Conservation (phyloP, 2,797 vertebrate species). For the Apogon hyalosoma region DNA sequence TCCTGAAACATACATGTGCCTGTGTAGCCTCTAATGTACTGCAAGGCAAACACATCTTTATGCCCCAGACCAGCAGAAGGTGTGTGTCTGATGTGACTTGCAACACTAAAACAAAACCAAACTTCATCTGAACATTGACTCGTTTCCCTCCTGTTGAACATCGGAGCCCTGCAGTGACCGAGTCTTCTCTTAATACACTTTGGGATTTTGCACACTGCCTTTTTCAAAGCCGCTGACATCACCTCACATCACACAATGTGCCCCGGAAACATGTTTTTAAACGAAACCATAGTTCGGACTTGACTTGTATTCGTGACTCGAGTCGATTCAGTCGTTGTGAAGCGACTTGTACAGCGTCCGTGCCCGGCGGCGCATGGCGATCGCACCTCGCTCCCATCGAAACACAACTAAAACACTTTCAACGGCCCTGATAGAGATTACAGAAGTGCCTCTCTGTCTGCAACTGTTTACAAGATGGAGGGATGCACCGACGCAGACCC, state of each 20-base stretch:
- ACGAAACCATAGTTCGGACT: too few relatives aligned
- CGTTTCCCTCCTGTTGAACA: constrained; percentile 13
- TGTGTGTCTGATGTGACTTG: constrained; percentile 2
- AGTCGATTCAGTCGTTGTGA: neutral
- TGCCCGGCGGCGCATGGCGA: neutral
- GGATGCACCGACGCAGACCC: constrained; percentile 1
- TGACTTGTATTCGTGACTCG: constrained; percentile 6
- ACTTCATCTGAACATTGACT: constrained; percentile 16
- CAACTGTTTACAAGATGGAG: constrained; percentile 51
- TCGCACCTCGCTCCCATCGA: neutral
- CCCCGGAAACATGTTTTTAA: constrained; percentile 23
- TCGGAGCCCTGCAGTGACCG: neutral
- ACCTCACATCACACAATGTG: constrained; percentile 22
- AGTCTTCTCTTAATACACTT: constrained; percentile 16
- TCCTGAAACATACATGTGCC: constrained; percentile 15
- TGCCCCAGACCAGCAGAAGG: constrained; percentile 25
- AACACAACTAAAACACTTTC: constrained; percentile 27
- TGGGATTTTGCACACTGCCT: constrained; percentile 47
- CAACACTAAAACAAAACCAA: constrained; percentile 56
- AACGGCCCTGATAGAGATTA: constrained; percentile 61
- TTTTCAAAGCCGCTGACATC: constrained; percentile 8
- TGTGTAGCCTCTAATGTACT: constrained; percentile 29
- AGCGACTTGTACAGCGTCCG: constrained; percentile 19
- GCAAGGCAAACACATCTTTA: constrained; percentile 12
- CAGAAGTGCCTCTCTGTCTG: constrained; percentile 68